These are phyloP conservation scores for Bubo bubo DNA, from an alignment of 2,113 vertebrate species.

Conservation along the genomic window DNA sequence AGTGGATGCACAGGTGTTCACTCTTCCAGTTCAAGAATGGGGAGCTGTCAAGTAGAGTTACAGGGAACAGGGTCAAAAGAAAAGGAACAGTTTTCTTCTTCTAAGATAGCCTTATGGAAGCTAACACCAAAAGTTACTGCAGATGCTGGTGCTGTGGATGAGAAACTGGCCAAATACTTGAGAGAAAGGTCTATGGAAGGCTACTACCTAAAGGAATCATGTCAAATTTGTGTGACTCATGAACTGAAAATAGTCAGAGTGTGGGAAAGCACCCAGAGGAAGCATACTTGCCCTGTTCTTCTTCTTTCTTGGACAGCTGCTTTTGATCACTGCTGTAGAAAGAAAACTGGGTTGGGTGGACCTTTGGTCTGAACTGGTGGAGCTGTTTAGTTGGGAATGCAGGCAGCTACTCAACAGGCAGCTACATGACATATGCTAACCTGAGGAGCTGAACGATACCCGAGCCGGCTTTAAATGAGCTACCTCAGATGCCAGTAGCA, in stretches of 20 bases:
- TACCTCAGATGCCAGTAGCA: neutral
- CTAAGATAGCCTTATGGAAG: neutral
- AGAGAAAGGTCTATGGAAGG: neutral
- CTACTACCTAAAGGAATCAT: neutral
- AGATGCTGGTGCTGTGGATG: neutral
- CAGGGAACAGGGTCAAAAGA: neutral
- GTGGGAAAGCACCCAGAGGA: neutral
- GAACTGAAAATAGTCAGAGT: neutral
- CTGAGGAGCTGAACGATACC: neutral
- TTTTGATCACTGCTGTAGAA: neutral
- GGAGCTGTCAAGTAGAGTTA: neutral
- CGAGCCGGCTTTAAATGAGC: neutral
- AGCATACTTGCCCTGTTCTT: neutral
- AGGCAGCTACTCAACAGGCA: neutral
- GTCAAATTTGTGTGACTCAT: neutral
- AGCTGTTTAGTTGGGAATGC: neutral
- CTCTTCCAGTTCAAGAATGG: neutral
- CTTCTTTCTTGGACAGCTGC: conserved; percentile 7
- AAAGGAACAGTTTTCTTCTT: neutral
- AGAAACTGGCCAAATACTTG: neutral
- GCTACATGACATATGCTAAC: neutral
- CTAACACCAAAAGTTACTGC: neutral
- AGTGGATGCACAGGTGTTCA: neutral
- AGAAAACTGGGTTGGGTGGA: neutral
- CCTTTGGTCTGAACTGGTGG: neutral